Conservation (phyloP, 2,888 invertebrate genomes). For the Drosophila colorata region DNA sequence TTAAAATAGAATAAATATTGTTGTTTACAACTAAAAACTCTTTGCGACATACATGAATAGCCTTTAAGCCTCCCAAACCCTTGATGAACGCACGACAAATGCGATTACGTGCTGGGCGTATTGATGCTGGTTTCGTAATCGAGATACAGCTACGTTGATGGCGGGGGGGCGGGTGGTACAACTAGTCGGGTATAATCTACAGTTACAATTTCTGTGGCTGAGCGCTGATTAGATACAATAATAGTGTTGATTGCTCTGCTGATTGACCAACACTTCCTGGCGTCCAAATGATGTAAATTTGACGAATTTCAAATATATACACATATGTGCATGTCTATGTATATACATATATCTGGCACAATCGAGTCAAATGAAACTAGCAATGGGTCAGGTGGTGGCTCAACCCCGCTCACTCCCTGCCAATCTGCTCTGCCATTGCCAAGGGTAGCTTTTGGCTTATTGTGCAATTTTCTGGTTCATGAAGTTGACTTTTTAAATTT, state of each 20-base stretch:
- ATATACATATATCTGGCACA: slow-evolving; percentile 43
- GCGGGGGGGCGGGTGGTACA: background rate
- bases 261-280: slow-evolving; percentile 58
- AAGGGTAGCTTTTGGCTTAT: slow-evolving; percentile 43
- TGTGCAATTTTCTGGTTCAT: slow-evolving; percentile 60
- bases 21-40: background rate
- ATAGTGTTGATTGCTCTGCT: slow-evolving; percentile 70
- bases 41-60: slow-evolving; percentile 16
- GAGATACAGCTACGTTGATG: background rate
- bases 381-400: slow-evolving; percentile 31
- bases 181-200: slow-evolving; percentile 24
- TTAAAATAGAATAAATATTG: no score
- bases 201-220: slow-evolving; percentile 54
- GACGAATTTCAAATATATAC: slow-evolving; percentile 60
- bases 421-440: background rate
- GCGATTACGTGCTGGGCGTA: slow-evolving; percentile 62
- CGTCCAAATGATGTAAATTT: slow-evolving; percentile 66
- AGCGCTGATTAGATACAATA: slow-evolving; percentile 72
- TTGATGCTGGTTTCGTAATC: slow-evolving; percentile 36
- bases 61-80: slow-evolving; percentile 24
- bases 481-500: slow-evolving; percentile 56
- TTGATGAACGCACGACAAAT: slow-evolving; percentile 66
- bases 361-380: slow-evolving; percentile 42
- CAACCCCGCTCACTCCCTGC: background rate
- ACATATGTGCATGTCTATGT: no score